Conservation (phyloP, 2,888 invertebrate species). For the Fabriciana adippe region DNA sequence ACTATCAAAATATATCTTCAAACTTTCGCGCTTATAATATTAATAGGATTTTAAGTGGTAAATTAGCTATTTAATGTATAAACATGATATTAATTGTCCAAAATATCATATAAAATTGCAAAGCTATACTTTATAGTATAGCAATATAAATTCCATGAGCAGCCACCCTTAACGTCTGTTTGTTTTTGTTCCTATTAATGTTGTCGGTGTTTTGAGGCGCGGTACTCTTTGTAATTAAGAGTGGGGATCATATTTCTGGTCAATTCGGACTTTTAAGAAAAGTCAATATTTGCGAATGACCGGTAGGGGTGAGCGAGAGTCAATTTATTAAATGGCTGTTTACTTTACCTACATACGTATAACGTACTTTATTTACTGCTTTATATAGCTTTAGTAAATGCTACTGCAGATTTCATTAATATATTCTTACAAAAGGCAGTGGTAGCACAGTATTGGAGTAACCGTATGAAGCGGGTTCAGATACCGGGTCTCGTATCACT, state of each 20-base stretch:
- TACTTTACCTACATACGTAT: neutral
- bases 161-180: conserved; percentile 20
- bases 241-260: conserved; percentile 34
- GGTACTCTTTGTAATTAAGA: conserved; percentile 39
- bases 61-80: neutral
- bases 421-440: too few species aligned
- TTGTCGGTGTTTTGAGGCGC: conserved; percentile 35
- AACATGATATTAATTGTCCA: neutral
- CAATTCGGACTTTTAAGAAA: conserved; percentile 29
- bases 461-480: too few species aligned
- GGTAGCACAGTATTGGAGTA: too few species aligned
- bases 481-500: too few species aligned
- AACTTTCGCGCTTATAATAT: too few species aligned
- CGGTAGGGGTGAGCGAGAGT: conserved; percentile 26
- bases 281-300: conserved; percentile 38
- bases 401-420: too few species aligned
- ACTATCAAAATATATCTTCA: too few species aligned
- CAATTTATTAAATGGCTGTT: conserved; percentile 26
- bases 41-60: too few species aligned
- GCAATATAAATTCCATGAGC: neutral
- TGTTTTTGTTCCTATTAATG: conserved; percentile 33
- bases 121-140: conserved; percentile 2
- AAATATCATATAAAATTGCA: neutral
- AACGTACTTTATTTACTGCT: too few species aligned
- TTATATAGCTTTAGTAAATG: too few species aligned